A percentile compares a stretch with the other conserved stretches of the same genome.
These are phyloP conservation scores for Anoplius nigerrimus DNA, from an alignment of 2,888 invertebrate species.

Conservation along the genomic window DNA sequence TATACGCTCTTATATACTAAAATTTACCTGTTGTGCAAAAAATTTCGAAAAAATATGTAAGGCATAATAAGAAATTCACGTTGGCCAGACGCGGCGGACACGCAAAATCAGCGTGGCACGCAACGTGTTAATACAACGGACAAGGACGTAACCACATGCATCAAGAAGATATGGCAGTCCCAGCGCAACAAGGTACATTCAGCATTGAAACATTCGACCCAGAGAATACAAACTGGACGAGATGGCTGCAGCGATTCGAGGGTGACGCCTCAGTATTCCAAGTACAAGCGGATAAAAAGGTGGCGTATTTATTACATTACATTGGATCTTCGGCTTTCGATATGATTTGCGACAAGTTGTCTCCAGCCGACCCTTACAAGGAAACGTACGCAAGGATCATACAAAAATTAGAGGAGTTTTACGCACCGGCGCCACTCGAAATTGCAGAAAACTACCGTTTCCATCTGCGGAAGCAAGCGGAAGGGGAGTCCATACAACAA, in stretches of 20 bases:
- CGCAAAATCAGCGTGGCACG: too few relatives aligned
- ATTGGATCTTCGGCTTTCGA: slow-evolving; percentile 24
- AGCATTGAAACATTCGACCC: too few relatives aligned
- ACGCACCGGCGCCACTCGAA: slow-evolving; percentile 44
- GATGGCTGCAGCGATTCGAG: slow-evolving; percentile 26
- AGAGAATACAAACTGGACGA: too few relatives aligned
- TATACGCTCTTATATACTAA: too few relatives aligned
- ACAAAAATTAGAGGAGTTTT: slow-evolving; percentile 15
- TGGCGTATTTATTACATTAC: slow-evolving; percentile 21
- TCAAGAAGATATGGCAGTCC: too few relatives aligned
- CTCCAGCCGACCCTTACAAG: background rate
- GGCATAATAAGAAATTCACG: too few relatives aligned
- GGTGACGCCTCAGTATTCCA: slow-evolving; percentile 19
- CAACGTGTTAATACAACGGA: too few relatives aligned
- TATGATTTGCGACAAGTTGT: slow-evolving; percentile 19
- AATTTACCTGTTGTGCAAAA: too few relatives aligned
- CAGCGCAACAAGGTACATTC: too few relatives aligned
- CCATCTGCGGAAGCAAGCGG: slow-evolving; percentile 47
- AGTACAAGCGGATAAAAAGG: background rate
- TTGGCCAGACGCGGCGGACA: too few relatives aligned
- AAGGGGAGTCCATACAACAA: slow-evolving; percentile 47
- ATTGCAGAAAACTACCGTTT: slow-evolving; percentile 55
- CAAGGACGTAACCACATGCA: too few relatives aligned
- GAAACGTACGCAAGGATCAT: slow-evolving; percentile 12
- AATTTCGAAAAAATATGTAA: too few relatives aligned